Conservation (phyloP, 2,888 invertebrate species). For the Polydrusus cervinus region DNA sequence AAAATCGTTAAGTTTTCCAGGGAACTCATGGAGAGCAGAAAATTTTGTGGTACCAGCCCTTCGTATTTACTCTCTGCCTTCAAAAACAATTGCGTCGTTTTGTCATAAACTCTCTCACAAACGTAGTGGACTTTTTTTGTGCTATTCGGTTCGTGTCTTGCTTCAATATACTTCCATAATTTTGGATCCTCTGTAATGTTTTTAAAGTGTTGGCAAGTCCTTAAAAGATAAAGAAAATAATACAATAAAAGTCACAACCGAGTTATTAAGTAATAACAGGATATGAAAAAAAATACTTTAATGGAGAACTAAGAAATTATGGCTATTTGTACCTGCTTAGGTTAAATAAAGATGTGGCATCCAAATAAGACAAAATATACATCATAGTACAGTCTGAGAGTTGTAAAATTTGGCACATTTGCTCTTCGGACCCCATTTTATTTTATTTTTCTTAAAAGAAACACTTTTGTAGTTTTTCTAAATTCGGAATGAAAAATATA, state of each 20-base stretch:
- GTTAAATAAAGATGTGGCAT: slow-evolving; percentile 64
- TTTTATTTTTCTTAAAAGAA: neutral
- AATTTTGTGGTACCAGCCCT: slow-evolving; percentile 51
- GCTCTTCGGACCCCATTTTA: slow-evolving; percentile 8
- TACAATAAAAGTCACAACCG: no score
- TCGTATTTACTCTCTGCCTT: slow-evolving; percentile 54
- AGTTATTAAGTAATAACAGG: neutral
- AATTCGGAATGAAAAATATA: neutral
- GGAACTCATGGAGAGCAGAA: slow-evolving; percentile 52
- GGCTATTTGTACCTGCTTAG: slow-evolving; percentile 61
- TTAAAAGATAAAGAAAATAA: slow-evolving; percentile 51
- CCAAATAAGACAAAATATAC: slow-evolving; percentile 64
- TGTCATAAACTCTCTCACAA: slow-evolving; percentile 61
- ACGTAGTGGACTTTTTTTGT: slow-evolving; percentile 63
- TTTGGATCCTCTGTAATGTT: slow-evolving; percentile 62
- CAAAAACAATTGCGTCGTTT: slow-evolving; percentile 59
- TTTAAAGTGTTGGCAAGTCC: slow-evolving; percentile 63
- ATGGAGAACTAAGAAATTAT: no score
- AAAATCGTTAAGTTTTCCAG: slow-evolving; percentile 63
- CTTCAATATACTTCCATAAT: slow-evolving; percentile 66
- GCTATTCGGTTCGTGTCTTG: slow-evolving; percentile 61
- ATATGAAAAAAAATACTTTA: neutral
- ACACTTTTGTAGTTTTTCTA: neutral
- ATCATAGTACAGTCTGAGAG: slow-evolving; percentile 65
- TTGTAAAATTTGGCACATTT: slow-evolving; percentile 54